Evolutionary conservation across 2,113 vertebrate species (phyloP), one percentile per base, ranked within the genome.

Genomic region (Lipophrys pholis): DNA sequence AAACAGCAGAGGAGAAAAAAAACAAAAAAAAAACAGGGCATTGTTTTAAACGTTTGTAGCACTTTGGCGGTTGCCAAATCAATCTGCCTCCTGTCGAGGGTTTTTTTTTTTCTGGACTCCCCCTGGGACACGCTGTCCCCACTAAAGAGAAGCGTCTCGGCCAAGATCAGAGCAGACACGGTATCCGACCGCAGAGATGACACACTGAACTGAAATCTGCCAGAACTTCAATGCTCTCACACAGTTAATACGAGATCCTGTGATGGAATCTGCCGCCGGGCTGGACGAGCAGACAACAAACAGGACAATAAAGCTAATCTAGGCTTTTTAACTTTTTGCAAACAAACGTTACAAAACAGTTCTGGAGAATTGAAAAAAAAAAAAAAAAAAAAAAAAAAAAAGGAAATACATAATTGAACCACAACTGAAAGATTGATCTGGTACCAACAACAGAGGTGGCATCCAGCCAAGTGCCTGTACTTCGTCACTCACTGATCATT

Each of bases 11-110:
- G 70, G 46, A 45, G 63, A 78, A 80, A 30, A 30, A 30, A 30
- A 2, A 30, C 2, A 30, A 30, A 30, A 30, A 2, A 30, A 30
- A 30, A 84, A 69, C 77, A 79, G 79, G 84, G 55, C 84, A 87
- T 90, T 92, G 91, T 91, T 90, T 91, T 82, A 89, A 90, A 90
- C 52, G 70, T 87, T 87, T 68, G 69, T 76, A 83, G 86, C 82
- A 87, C 78, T 86, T 80, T 68, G 70, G 63, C 0, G 66, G 87
- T 69, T 87, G 91, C 90, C 87, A 91, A 90, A 87, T 82, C 80
- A 91, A 91, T 88, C 86, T 84, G 86, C 84, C 90, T 86, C 84
- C 88, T 81, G 83, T 67, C 10, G 63, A 79, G 81, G 73, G 78
- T 62, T 67, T 71, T 64, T 90, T 81, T 85, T 75, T 48, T 64